Evolutionary conservation across 2,797 vertebrate genomes (phyloP).

Genomic region (Yasuhikotakia modesta): DNA sequence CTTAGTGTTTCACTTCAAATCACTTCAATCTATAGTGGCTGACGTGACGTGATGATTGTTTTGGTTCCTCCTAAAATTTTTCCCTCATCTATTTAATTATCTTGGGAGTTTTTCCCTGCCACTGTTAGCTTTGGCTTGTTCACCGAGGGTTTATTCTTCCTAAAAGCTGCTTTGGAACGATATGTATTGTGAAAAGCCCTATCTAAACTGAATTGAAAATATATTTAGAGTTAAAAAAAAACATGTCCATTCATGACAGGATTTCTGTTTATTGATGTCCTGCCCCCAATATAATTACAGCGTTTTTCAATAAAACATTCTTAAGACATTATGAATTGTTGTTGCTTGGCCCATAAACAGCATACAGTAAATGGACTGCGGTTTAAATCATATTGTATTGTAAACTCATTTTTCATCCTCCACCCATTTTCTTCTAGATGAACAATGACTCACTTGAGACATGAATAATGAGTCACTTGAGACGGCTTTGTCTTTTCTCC

Average conservation of each 20-base stretch:
- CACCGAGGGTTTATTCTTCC: neutral
- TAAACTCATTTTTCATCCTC: slow-evolving; percentile 38
- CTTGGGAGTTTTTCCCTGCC: too few relatives aligned
- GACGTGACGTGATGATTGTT: slow-evolving; percentile 4
- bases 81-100: neutral
- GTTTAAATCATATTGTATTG: slow-evolving; percentile 27
- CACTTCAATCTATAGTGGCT: slow-evolving; percentile 15
- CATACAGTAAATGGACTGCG: slow-evolving; percentile 1
- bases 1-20: slow-evolving; percentile 10
- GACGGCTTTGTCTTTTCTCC: slow-evolving; percentile 38
- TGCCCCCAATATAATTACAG: slow-evolving; percentile 21
- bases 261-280: slow-evolving; percentile 17
- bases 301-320: slow-evolving; percentile 26
- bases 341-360: slow-evolving; percentile 12
- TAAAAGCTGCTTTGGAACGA: neutral
- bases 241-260: slow-evolving; percentile 22
- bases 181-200: neutral
- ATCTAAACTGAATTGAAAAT: neutral
- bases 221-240: neutral
- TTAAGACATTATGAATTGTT: slow-evolving; percentile 17
- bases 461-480: slow-evolving; percentile 42
- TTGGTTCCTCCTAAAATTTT: neutral
- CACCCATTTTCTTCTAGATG: slow-evolving; percentile 23
- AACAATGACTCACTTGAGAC: slow-evolving; percentile 45
- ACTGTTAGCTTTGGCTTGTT: neutral